These are phyloP conservation scores for Rousettus madagascariensis DNA, from an alignment of 2,797 vertebrate genomes.

Conservation along the genomic window DNA sequence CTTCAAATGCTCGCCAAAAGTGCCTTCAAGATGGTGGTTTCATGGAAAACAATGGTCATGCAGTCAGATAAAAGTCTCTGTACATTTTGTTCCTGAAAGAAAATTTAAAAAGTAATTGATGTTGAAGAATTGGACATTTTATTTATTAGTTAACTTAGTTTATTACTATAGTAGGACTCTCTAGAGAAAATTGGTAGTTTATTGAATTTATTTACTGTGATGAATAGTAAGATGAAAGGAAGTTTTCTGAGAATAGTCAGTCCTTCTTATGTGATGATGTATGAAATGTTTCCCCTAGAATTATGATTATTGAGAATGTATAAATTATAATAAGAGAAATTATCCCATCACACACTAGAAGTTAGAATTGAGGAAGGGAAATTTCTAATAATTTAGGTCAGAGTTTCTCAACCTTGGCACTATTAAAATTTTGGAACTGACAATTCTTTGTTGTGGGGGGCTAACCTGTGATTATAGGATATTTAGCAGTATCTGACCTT, in stretches of 20 bases:
- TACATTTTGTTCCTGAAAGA: background rate
- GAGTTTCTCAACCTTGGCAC: background rate
- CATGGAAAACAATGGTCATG: background rate
- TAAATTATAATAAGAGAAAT: constrained; percentile 2
- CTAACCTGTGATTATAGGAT: background rate
- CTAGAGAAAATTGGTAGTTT: background rate
- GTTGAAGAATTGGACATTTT: background rate
- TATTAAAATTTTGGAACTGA: background rate
- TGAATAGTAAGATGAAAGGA: background rate
- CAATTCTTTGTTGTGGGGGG: background rate
- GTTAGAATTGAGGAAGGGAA: background rate
- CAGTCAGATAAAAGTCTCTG: background rate
- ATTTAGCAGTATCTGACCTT: background rate
- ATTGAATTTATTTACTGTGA: background rate
- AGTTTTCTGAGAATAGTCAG: background rate
- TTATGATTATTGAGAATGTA: background rate
- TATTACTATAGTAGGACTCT: background rate
- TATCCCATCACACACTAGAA: background rate
- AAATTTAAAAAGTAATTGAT: constrained; percentile 1
- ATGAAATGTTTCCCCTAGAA: background rate
- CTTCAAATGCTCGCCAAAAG: background rate
- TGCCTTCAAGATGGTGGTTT: background rate
- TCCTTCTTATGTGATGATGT: background rate
- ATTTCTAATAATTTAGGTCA: background rate
- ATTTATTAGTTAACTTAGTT: background rate